Evolutionary conservation across 2,113 vertebrate genomes (phyloP).

Genomic region (Apodemus sylvaticus): DNA sequence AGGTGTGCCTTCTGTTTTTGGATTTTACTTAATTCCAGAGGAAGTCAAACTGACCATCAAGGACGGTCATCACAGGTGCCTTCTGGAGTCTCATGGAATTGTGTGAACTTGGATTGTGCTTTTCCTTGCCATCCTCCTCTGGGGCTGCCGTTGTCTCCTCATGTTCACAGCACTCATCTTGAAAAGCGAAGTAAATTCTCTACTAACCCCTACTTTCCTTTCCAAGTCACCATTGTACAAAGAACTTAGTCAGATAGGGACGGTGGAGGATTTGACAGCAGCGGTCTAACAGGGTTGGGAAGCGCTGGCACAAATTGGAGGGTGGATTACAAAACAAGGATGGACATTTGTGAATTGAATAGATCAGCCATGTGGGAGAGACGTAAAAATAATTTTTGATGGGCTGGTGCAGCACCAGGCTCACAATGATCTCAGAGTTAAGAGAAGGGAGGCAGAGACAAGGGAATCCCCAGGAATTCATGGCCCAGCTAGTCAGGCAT

Average conservation of each 20-base stretch:
- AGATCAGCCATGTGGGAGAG: background rate
- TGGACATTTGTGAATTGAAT: background rate
- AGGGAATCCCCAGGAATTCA: background rate
- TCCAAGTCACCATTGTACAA: background rate
- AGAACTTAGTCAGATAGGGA: background rate
- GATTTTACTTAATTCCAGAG: background rate
- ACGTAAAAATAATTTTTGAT: background rate
- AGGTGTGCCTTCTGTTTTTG: background rate
- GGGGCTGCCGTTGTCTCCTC: background rate
- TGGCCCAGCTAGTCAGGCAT: background rate
- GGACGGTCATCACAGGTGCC: background rate
- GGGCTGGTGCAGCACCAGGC: background rate
- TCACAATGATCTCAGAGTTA: background rate
- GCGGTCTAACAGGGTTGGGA: background rate
- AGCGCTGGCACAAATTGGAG: background rate
- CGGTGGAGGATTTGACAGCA: background rate
- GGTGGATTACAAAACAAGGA: background rate
- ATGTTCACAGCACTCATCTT: background rate
- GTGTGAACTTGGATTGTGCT: background rate
- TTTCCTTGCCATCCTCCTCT: background rate
- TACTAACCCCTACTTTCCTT: background rate
- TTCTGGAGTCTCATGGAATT: conserved; percentile 13
- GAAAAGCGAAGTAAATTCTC: background rate
- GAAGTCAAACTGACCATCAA: background rate
- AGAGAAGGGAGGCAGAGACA: background rate